A percentile compares a stretch with the other conserved stretches of the same genome.
phyloP scores from a whole-genome alignment of 2,888 invertebrate genomes.

The Nasonia oneida region DNA sequence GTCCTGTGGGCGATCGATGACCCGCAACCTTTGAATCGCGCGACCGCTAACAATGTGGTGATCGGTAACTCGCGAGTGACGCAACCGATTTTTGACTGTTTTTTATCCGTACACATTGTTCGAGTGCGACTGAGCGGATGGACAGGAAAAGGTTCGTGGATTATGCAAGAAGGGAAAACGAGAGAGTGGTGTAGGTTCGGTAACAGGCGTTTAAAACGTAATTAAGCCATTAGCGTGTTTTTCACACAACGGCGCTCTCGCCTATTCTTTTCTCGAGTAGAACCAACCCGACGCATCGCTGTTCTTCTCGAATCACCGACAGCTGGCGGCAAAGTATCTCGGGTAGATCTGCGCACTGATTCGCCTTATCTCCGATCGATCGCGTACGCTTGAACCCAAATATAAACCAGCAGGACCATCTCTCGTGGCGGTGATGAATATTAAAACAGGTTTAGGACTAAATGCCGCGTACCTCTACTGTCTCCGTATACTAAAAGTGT shows the following conservation, averaged over 20 bases:
- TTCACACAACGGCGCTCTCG: background rate
- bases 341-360: slow-evolving; percentile 1
- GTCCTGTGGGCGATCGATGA: slow-evolving; percentile 64
- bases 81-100: slow-evolving; percentile 52
- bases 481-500: slow-evolving; percentile 68
- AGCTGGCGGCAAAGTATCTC: background rate
- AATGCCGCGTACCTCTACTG: slow-evolving; percentile 51
- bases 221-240: background rate
- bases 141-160: background rate
- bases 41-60: slow-evolving; percentile 23
- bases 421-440: slow-evolving; percentile 64
- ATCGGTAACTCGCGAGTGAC: slow-evolving; percentile 56
- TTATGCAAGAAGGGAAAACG: slow-evolving; percentile 21
- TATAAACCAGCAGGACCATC: slow-evolving; percentile 52
- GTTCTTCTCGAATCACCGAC: background rate
- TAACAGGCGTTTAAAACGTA: background rate
- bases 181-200: background rate
- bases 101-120: slow-evolving; percentile 51
- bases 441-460: slow-evolving; percentile 66
- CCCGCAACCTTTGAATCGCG: slow-evolving; percentile 56
- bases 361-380: slow-evolving; percentile 15
- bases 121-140: slow-evolving; percentile 3
- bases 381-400: slow-evolving; percentile 44
- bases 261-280: background rate
- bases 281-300: background rate